phyloP scores from a whole-genome alignment of 2,888 invertebrate species.

The Oithona nana region DNA sequence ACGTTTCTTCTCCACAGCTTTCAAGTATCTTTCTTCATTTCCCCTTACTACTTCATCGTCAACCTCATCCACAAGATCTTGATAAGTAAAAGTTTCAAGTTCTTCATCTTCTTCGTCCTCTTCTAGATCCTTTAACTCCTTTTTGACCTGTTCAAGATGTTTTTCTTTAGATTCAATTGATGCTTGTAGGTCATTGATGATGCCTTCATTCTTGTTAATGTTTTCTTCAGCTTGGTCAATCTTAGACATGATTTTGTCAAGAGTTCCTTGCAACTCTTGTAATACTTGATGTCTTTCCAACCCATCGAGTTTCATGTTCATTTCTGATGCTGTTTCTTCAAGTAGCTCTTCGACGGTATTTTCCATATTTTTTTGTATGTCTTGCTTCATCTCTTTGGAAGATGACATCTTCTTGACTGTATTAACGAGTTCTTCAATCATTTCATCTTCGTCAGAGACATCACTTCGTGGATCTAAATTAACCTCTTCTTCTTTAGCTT shows the following conservation, averaged over 20 bases:
- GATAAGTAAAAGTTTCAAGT: not conserved
- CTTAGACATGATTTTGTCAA: not conserved
- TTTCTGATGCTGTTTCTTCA: conserved; percentile 1
- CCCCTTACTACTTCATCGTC: too few species aligned
- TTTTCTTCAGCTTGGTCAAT: not conserved
- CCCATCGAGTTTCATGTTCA: not conserved
- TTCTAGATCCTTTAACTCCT: not conserved
- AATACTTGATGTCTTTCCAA: not conserved
- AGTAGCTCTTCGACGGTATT: not conserved
- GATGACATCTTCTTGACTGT: not conserved
- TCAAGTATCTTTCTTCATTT: too few species aligned
- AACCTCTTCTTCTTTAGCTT: not conserved
- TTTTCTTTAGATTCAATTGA: not conserved
- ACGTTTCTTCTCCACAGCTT: too few species aligned
- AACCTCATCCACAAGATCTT: too few species aligned
- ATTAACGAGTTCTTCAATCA: not conserved
- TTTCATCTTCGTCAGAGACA: not conserved
- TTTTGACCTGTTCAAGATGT: not conserved
- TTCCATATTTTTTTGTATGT: not conserved
- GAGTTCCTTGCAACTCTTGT: not conserved
- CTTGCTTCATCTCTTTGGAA: not conserved
- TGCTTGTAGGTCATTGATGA: not conserved
- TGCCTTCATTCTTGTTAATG: not conserved
- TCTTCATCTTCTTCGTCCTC: not conserved
- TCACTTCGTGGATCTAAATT: not conserved